Conservation (phyloP, 2,797 vertebrate species). For the Hoplostethus atlanticus region DNA sequence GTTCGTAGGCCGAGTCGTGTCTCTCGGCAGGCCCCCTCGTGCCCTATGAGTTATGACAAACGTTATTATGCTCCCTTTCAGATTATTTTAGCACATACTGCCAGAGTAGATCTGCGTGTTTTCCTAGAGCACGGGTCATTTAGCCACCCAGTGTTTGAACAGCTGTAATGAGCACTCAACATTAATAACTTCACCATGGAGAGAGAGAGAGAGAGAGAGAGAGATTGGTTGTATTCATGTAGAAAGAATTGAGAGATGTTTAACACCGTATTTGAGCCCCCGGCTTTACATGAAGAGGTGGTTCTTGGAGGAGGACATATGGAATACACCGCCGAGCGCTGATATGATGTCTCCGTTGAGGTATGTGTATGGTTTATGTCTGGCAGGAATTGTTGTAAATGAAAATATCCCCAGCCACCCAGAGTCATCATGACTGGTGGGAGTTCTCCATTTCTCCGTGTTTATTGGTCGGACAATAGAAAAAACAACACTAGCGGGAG, state of each 20-base stretch:
- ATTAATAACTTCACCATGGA: slow-evolving; percentile 77
- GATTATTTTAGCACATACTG: slow-evolving; percentile 87
- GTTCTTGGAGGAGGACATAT: slow-evolving; percentile 11
- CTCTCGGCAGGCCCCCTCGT: slow-evolving; percentile 53
- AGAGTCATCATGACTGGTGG: slow-evolving; percentile 40
- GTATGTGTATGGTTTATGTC: slow-evolving; percentile 21
- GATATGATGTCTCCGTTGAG: slow-evolving; percentile 25
- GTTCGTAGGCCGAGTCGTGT: slow-evolving; percentile 40
- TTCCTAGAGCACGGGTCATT: slow-evolving; percentile 89
- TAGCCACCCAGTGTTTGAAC: slow-evolving; percentile 88
- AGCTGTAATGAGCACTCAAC: slow-evolving; percentile 87
- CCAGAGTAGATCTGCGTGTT: slow-evolving; percentile 87
- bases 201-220: slow-evolving; percentile 20
- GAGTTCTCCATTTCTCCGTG: slow-evolving; percentile 58
- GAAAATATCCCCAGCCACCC: slow-evolving; percentile 53
- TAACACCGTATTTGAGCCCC: slow-evolving; percentile 10
- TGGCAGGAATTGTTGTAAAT: slow-evolving; percentile 24
- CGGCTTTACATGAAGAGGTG: slow-evolving; percentile 8
- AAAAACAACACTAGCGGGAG: slow-evolving; percentile 57
- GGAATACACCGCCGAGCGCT: not conserved
- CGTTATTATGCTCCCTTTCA: slow-evolving; percentile 82
- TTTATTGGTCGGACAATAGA: slow-evolving; percentile 61
- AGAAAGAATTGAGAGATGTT: slow-evolving; percentile 48
- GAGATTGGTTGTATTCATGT: slow-evolving; percentile 49
- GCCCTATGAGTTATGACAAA: slow-evolving; percentile 83